A percentile compares a stretch with the other conserved stretches of the same genome.
Evolutionary conservation across 30 jellyfish, hydroid and myxozoan genomes (phyloP).

Genomic region (Mastigias papua): DNA sequence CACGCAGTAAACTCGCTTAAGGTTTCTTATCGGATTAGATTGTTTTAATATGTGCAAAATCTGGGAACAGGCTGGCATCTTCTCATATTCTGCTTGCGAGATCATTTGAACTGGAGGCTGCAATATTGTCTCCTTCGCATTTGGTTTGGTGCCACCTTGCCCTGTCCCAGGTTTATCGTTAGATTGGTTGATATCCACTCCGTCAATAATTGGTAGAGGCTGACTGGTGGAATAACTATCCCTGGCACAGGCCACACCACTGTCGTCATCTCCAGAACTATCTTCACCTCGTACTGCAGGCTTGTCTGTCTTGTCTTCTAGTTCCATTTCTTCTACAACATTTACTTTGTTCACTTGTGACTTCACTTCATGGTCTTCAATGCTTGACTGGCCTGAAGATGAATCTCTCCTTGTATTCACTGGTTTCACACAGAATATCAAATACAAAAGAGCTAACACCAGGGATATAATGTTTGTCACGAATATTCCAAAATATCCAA

Average conservation of each 20-base stretch:
- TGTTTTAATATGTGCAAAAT: background rate
- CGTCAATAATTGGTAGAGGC: too few species aligned
- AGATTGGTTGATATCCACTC: too few species aligned
- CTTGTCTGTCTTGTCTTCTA: too few species aligned
- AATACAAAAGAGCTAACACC: background rate
- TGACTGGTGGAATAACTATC: too few species aligned
- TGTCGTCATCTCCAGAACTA: too few species aligned
- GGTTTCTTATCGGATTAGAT: slow-evolving; percentile 3
- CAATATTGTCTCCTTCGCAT: too few species aligned
- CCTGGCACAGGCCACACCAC: too few species aligned
- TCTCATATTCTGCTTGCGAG: too few species aligned
- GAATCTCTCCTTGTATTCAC: background rate
- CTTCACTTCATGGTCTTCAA: background rate
- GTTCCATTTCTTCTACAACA: background rate
- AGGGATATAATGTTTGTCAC: background rate
- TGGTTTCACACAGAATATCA: slow-evolving; percentile 3
- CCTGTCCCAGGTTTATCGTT: too few species aligned
- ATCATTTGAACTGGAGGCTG: too few species aligned
- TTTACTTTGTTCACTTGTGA: background rate
- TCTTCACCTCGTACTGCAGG: too few species aligned
- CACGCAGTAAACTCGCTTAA: background rate
- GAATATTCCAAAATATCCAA: slow-evolving; percentile 16
- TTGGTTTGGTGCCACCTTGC: too few species aligned
- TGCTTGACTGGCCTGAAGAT: background rate
- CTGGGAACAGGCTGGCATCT: background rate